Evolutionary conservation across 2,888 invertebrate species (phyloP), one percentile per base, ranked within the genome.

Genomic region (Drosophila planitibia): DNA sequence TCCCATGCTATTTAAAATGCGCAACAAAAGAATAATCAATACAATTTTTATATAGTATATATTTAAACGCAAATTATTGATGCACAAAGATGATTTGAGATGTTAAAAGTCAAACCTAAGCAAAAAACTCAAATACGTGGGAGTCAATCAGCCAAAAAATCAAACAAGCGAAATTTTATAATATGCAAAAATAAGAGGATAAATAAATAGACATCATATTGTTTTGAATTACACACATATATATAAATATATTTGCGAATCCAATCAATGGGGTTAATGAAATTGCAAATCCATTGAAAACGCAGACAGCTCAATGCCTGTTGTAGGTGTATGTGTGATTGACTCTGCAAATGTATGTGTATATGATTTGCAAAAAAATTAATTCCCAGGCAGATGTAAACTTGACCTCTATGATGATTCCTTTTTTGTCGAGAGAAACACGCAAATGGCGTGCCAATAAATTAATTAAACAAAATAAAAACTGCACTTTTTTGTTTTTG

Each of bases 141-240:
- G 90, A 85, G 85, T 90, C 85, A 88, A 82, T 88, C 80, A 82
- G 61, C 44, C 66, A 35, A 82, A 81, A 65, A 54, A 61, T 59
- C 47, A 79, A 78, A 79, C 58, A 76, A 76, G 65, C 76, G 60
- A 85, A 85, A 81, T 83, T 79, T 47, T 63, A 64, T 65, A 63
- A 41, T 59, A 62, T 28, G 9, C 25, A 52, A 65, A 58, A 39
- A 71, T 30, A 63, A 57, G 49, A 54, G 44, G 67, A 82, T 66
- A 76, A 79, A 84, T 82, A 87, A 83, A 79, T 89, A 87, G 88
- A 89, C 88, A 87, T 87, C 88, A 85, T 84, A 85, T 87, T 81
- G 85, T 87, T 84, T 85, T 89, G 90, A 85, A 89, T 85, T 85
- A 87, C 79, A 71, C 67, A 76, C 69, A 76, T 22, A 47, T 60